Conservation (phyloP, 2,113 vertebrate genomes). For the Peromyscus leucopus region DNA sequence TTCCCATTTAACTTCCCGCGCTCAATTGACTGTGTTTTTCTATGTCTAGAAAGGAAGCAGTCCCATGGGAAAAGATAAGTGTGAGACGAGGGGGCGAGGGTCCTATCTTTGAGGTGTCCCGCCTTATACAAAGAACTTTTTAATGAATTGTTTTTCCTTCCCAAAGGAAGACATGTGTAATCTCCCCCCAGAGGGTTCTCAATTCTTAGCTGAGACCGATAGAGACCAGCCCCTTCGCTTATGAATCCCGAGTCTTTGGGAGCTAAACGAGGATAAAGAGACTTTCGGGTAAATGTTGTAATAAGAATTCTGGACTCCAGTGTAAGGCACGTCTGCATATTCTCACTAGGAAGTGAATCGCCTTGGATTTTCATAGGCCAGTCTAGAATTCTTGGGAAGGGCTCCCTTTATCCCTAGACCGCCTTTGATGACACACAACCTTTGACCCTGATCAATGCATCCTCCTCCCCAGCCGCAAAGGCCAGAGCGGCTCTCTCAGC, state of each 20-base stretch:
- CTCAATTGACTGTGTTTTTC: conserved; percentile 1
- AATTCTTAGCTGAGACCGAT: conserved; percentile 45
- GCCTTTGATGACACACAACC: conserved; percentile 80
- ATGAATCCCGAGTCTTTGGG: conserved; percentile 11
- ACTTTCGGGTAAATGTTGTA: background rate
- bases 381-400: conserved; percentile 72
- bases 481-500: conserved; percentile 70
- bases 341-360: background rate
- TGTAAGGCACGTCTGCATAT: background rate
- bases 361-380: conserved; percentile 53
- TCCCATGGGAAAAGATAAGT: conserved; percentile 80
- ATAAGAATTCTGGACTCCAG: conserved; percentile 36
- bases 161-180: conserved; percentile 62
- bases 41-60: conserved; percentile 66
- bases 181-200: conserved; percentile 62
- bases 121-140: conserved; percentile 78
- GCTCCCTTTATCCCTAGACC: conserved; percentile 71
- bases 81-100: conserved; percentile 32
- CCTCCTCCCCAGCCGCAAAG: conserved; percentile 57
- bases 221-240: conserved; percentile 6
- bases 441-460: conserved; percentile 79
- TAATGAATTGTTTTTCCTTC: conserved; percentile 78
- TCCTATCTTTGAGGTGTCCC: conserved; percentile 74
- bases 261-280: background rate
- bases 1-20: conserved; percentile 63